Evolutionary conservation across 1,140 invertebrate genomes (phyloP).

Genomic region (Monochamus saltuarius): DNA sequence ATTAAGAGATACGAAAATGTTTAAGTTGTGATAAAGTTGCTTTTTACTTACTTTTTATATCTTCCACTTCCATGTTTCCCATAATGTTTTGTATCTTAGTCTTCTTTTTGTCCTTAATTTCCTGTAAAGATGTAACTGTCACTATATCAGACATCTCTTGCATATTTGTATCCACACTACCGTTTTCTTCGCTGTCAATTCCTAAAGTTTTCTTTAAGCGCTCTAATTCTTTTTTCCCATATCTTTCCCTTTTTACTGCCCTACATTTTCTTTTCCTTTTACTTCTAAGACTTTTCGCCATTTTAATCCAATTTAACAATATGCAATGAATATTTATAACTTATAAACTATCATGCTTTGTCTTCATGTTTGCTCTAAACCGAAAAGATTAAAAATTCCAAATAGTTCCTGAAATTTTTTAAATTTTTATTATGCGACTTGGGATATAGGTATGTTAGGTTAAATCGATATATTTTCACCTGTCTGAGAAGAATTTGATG

Average conservation of each 20-base stretch:
- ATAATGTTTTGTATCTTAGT: slow-evolving; percentile 13
- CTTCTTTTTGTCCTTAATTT: slow-evolving; percentile 26
- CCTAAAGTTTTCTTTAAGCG: slow-evolving; percentile 75
- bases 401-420: no score
- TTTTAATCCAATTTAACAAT: no score
- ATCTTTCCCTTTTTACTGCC: slow-evolving; percentile 71
- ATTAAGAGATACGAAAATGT: no score
- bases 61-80: slow-evolving; percentile 50
- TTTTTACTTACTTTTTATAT: slow-evolving; percentile 54
- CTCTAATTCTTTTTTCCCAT: slow-evolving; percentile 76
- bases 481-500: no score
- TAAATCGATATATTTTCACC: no score
- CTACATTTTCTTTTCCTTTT: slow-evolving; percentile 50
- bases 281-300: slow-evolving; percentile 52
- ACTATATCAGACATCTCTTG: slow-evolving; percentile 57
- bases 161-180: slow-evolving; percentile 56
- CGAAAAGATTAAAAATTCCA: no score
- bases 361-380: no score
- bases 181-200: slow-evolving; percentile 60
- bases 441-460: no score
- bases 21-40: no score
- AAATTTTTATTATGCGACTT: no score
- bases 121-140: slow-evolving; percentile 49
- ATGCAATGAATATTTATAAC: no score
- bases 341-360: no score